phyloP scores from a whole-genome alignment of 2,888 invertebrate species.

The Sabatieria punctata region DNA sequence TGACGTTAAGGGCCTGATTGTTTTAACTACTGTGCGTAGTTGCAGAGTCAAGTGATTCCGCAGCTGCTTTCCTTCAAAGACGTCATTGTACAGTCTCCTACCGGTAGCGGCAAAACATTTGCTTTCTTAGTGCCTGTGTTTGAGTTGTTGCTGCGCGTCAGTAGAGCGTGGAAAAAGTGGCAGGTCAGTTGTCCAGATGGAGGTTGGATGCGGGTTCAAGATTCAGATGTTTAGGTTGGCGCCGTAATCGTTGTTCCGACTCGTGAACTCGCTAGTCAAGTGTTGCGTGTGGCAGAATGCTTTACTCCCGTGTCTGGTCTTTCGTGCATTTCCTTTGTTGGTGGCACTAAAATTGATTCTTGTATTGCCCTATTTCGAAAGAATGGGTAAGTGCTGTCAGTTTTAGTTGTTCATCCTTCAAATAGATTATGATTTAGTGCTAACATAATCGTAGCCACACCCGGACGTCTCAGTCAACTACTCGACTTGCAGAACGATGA shows the following conservation, averaged over 20 bases:
- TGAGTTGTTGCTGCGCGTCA: conserved; percentile 46
- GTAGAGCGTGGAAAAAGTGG: conserved; percentile 26
- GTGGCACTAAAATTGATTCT: background rate
- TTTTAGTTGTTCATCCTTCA: conserved; percentile 2
- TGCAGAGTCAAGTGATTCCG: conserved; percentile 3
- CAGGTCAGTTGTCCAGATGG: conserved; percentile 22
- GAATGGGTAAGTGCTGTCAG: background rate
- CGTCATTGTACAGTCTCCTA: conserved; percentile 93
- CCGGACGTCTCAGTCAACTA: conserved; percentile 53
- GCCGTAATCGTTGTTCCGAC: conserved; percentile 85
- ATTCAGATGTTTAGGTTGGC: conserved; percentile 43
- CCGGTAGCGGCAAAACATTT: conserved; percentile 93
- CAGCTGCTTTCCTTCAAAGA: conserved; percentile 73
- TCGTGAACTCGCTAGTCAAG: conserved; percentile 80
- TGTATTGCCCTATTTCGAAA: background rate
- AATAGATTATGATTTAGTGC: conserved; percentile 33
- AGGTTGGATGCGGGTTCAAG: conserved; percentile 10
- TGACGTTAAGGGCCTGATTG: too few relatives aligned
- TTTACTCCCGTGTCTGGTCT: conserved; percentile 33
- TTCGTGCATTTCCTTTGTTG: conserved; percentile 14
- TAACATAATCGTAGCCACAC: conserved; percentile 80
- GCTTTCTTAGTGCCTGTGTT: conserved; percentile 82
- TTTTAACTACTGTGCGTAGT: background rate
- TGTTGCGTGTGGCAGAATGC: conserved; percentile 41
- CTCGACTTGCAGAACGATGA: background rate